These are phyloP conservation scores for Onthophagus taurus DNA, from an alignment of 1,140 invertebrate species.

Conservation along the genomic window DNA sequence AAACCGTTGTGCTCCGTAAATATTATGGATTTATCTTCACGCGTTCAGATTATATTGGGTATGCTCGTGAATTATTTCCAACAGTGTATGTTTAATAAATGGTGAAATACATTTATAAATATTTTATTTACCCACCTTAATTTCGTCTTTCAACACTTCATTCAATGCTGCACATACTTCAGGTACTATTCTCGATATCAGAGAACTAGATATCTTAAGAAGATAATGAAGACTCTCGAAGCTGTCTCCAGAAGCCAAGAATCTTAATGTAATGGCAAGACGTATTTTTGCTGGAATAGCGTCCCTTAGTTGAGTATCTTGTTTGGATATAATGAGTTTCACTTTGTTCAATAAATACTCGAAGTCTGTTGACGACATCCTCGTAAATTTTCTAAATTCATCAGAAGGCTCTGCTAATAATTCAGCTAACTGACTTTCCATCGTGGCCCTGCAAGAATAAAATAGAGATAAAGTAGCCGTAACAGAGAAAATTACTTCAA, in stretches of 20 bases:
- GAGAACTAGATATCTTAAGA: conserved; percentile 27
- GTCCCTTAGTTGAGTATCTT: conserved; percentile 20
- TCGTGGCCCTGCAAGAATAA: no score
- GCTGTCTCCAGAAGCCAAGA: conserved; percentile 27
- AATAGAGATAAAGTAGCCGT: no score
- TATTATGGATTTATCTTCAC: no score
- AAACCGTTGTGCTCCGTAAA: no score
- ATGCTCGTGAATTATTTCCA: no score
- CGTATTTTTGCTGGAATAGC: conserved; percentile 23
- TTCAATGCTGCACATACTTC: conserved; percentile 22
- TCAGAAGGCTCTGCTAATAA: conserved; percentile 16
- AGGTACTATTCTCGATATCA: conserved; percentile 24
- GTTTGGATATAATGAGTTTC: conserved; percentile 9
- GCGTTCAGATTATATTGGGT: no score
- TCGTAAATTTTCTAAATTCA: conserved; percentile 19
- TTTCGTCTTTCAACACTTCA: conserved; percentile 20
- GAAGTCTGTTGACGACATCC: conserved; percentile 17
- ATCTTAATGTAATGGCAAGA: conserved; percentile 25
- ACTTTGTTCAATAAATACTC: conserved; percentile 18
- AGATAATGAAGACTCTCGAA: conserved; percentile 27
- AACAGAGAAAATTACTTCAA: no score
- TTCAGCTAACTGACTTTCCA: no score
- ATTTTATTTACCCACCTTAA: conserved; percentile 20
- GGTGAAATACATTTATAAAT: neutral
- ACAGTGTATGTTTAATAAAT: no score